Percentiles rank a stretch among this genome's conserved stretches.
phyloP scores from a whole-genome alignment of 92 coral and sea anemone genomes.

The Bergia sp. region DNA sequence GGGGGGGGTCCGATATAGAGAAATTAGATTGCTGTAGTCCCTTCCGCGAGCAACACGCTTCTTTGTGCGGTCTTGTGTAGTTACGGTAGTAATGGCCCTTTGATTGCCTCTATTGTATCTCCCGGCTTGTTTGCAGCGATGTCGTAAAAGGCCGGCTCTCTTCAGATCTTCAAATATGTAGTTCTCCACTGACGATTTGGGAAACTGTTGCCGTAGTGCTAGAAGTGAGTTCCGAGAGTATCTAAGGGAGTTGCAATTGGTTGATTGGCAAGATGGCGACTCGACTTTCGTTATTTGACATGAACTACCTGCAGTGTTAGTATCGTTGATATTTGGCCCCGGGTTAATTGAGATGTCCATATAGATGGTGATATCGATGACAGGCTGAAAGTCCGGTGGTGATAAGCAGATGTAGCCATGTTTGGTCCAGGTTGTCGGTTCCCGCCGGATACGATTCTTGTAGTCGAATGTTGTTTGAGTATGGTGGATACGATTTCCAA shows the following conservation, averaged over 20 bases:
- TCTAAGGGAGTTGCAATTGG: background rate
- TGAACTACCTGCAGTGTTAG: background rate
- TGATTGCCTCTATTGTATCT: too few species aligned
- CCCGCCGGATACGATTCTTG: conserved; percentile 6
- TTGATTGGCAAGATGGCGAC: too few species aligned
- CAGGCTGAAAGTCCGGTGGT: too few species aligned
- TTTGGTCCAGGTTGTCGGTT: background rate
- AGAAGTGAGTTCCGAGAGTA: conserved; percentile 10
- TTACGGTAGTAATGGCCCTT: background rate
- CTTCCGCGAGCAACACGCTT: background rate
- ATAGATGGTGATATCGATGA: conserved; percentile 22
- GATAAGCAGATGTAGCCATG: too few species aligned
- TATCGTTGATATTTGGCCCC: background rate
- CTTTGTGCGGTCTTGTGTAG: background rate
- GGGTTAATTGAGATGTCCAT: conserved; percentile 19
- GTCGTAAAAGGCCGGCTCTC: conserved; percentile 7
- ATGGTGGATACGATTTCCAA: too few species aligned
- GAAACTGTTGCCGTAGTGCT: conserved; percentile 1
- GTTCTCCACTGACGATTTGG: conserved; percentile 13
- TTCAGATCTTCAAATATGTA: conserved; percentile 28
- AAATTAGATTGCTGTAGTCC: background rate
- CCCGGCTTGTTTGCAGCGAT: too few species aligned
- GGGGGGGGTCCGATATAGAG: too few species aligned
- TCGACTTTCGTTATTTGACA: background rate
- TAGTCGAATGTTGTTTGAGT: too few species aligned